Base-by-base conservation (phyloP, 2,797 vertebrate species). In the Setipinna tenuifilis region DNA sequence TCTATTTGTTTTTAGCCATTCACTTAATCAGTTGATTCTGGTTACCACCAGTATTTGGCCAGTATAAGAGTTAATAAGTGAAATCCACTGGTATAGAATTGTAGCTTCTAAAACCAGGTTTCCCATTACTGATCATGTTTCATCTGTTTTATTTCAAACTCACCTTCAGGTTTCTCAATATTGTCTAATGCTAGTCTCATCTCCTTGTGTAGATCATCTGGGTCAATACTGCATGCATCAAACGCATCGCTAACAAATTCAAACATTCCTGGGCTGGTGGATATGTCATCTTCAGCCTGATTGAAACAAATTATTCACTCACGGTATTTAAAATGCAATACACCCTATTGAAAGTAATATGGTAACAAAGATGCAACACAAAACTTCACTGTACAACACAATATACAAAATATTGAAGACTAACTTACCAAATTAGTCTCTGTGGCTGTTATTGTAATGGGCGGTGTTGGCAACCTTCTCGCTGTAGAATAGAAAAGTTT, bases 221-320 rank as follows among this genome's bases (percentile, higher is more conserved):
- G 96, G 93, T 98, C 94, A 86, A 99, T 94, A 90, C 92, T 95
- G 48, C 96, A 96, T 0, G 96, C 92, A 91, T 98, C 97, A 0
- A 98, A 99, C 28, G 98, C 97, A 9, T 99, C 98, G 28, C 98
- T 99, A 89, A 98, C 98, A 92, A 99, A 99, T 91, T 99, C 98
- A 0, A 97, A 97, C 59, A 98, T 97, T 2, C 97, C 97, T 0
- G 98, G 98, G 90, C 98, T 99, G 19, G 97, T 97, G 7, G 98
- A 99, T 89, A 99, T 97, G 88, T 98, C 97, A 84, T 98, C 97
- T 61, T 99, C 97, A 0, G 98, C 97, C 90, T 98, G 95, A 78
- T 78, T 7, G 4, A 78, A 44, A 21, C 6, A 11, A 35, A 78
- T 44, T 16, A 78, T 21, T 78, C 16, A 78, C 17, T 23, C 61